These are phyloP conservation scores for Lipophrys pholis DNA, from an alignment of 2,113 vertebrate species.

Conservation along the genomic window DNA sequence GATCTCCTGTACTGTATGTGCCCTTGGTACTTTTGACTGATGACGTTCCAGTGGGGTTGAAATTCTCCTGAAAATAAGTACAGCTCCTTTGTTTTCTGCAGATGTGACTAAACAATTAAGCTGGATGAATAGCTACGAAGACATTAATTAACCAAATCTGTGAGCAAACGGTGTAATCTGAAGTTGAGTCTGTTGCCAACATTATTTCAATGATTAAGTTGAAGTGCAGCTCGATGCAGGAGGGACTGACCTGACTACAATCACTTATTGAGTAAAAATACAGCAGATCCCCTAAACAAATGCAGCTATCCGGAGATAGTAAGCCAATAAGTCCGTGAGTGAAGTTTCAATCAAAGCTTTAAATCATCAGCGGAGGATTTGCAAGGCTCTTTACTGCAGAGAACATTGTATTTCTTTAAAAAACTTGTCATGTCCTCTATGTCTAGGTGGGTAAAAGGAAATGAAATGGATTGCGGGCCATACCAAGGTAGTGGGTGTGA, in stretches of 20 bases:
- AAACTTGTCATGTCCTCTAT: slow-evolving; percentile 62
- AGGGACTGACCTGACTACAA: slow-evolving; percentile 7
- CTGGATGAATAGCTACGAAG: slow-evolving; percentile 12
- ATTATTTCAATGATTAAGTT: slow-evolving; percentile 33
- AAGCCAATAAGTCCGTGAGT: slow-evolving; percentile 59
- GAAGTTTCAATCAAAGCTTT: slow-evolving; percentile 65
- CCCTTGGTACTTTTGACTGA: slow-evolving; percentile 33
- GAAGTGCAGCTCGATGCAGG: slow-evolving; percentile 21
- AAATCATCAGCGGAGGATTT: slow-evolving; percentile 60
- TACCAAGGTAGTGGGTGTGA: slow-evolving; percentile 68
- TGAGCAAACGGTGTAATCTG: slow-evolving; percentile 23
- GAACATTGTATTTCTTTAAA: slow-evolving; percentile 59
- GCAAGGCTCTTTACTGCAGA: slow-evolving; percentile 39
- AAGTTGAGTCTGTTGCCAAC: slow-evolving; percentile 25
- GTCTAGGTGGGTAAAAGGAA: slow-evolving; percentile 69
- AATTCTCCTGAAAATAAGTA: slow-evolving; percentile 6
- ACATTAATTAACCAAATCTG: slow-evolving; percentile 30
- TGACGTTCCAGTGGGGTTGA: slow-evolving; percentile 10
- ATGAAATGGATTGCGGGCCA: slow-evolving; percentile 70
- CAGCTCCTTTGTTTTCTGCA: background rate
- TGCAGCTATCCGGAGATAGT: slow-evolving; percentile 45
- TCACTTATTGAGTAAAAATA: slow-evolving; percentile 28
- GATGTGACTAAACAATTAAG: slow-evolving; percentile 9
- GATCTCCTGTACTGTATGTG: slow-evolving; percentile 40
- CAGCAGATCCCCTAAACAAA: slow-evolving; percentile 52